Conservation (phyloP, 2,888 invertebrate species). For the Drosophila cognata region DNA sequence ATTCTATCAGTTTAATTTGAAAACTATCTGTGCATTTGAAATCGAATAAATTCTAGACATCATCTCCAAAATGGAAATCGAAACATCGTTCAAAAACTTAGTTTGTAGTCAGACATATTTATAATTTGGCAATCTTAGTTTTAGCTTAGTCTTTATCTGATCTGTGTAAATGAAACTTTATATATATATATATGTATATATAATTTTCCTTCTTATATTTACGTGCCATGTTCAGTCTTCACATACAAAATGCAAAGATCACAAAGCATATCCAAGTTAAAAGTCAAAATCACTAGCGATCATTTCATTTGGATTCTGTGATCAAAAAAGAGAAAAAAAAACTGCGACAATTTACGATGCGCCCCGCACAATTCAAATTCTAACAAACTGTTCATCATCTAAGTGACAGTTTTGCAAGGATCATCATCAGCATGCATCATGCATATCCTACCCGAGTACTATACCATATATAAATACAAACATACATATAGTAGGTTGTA, state of each 20-base stretch:
- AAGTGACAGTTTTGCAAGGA: slow-evolving; percentile 58
- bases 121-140: not conserved
- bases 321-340: not conserved
- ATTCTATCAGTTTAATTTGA: not conserved
- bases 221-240: not conserved
- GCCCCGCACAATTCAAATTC: slow-evolving; percentile 81
- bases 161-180: not conserved
- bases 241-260: not conserved
- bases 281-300: slow-evolving; percentile 21
- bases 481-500: slow-evolving; percentile 42
- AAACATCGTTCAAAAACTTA: not conserved
- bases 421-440: slow-evolving; percentile 44
- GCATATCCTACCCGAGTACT: slow-evolving; percentile 21
- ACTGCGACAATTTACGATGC: slow-evolving; percentile 81
- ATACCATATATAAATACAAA: slow-evolving; percentile 21
- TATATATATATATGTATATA: not conserved
- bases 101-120: not conserved
- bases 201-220: not conserved
- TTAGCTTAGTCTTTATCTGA: not conserved
- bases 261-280: slow-evolving; percentile 10
- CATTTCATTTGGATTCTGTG: slow-evolving; percentile 1
- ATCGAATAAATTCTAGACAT: not conserved
- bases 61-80: not conserved
- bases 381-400: slow-evolving; percentile 83
- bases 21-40: not conserved